Percentiles rank a stretch among this genome's conserved stretches.
phyloP scores from a whole-genome alignment of 1,140 invertebrate species.

The Drosophila mojavensis region DNA sequence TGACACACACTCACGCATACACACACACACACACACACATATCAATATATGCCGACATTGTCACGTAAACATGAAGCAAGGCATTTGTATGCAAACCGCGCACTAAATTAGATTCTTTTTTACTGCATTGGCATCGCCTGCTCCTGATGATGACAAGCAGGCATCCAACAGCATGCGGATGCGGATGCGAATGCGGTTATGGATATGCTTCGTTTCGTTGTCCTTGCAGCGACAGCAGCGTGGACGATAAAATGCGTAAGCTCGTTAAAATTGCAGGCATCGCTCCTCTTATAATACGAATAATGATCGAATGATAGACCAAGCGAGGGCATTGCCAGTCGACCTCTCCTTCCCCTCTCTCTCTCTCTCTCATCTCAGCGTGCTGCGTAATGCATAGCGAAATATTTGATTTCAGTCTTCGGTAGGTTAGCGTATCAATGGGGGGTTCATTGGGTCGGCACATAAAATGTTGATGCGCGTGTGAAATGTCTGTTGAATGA shows the following conservation, averaged over 20 bases:
- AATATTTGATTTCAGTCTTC: conserved; percentile 39
- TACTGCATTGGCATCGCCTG: conserved; percentile 70
- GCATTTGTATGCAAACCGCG: conserved; percentile 83
- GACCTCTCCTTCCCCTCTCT: no score
- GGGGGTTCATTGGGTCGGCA: conserved; percentile 1
- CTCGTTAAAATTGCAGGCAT: conserved; percentile 80
- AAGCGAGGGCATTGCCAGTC: background rate
- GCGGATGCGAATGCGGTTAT: conserved; percentile 18
- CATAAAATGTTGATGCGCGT: conserved; percentile 46
- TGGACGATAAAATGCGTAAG: conserved; percentile 75
- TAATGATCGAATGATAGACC: conserved; percentile 58
- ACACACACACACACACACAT: conserved; percentile 19
- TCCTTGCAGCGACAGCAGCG: conserved; percentile 33
- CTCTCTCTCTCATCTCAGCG: background rate
- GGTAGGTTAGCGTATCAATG: background rate
- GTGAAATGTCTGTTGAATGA: conserved; percentile 45
- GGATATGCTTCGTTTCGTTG: conserved; percentile 17
- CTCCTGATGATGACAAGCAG: conserved; percentile 57
- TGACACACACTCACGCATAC: conserved; percentile 38
- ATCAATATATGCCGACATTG: conserved; percentile 43
- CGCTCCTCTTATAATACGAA: conserved; percentile 71
- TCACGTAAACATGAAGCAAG: conserved; percentile 46
- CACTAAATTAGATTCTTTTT: conserved; percentile 83
- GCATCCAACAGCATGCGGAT: conserved; percentile 34
- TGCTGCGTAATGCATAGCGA: conserved; percentile 53